Evolutionary conservation across 2,888 invertebrate genomes (phyloP).

Genomic region (Rhamphomyia laevipes): DNA sequence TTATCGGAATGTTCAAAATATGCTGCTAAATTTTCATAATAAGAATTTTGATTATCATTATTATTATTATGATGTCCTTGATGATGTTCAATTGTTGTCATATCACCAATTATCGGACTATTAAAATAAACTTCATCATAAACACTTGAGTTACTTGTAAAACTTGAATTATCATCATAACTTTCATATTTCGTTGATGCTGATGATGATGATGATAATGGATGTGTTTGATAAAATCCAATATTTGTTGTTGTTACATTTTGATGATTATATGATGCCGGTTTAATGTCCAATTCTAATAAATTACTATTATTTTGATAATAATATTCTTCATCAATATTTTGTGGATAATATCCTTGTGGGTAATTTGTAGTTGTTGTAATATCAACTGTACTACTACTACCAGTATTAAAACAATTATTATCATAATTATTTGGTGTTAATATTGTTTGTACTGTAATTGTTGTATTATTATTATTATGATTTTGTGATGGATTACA

Average conservation of each 20-base stretch:
- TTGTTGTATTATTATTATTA: too few species aligned
- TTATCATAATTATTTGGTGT: too few species aligned
- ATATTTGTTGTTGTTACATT: background rate
- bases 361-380: slow-evolving; percentile 5
- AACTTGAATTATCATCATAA: slow-evolving; percentile 35
- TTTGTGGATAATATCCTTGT: slow-evolving; percentile 7
- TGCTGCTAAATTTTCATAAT: slow-evolving; percentile 2
- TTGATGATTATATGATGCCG: too few species aligned
- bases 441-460: too few species aligned
- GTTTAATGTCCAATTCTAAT: too few species aligned
- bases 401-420: too few species aligned
- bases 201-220: too few species aligned
- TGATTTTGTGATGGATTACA: too few species aligned
- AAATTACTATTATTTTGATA: too few species aligned
- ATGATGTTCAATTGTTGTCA: background rate
- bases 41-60: background rate
- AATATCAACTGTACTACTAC: slow-evolving; percentile 3
- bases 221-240: background rate
- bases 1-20: slow-evolving; percentile 3
- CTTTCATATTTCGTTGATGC: slow-evolving; percentile 23
- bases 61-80: slow-evolving; percentile 1
- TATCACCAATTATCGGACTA: background rate
- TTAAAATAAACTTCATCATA: slow-evolving; percentile 11
- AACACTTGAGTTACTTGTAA: slow-evolving; percentile 24
- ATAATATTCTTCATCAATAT: too few species aligned